A percentile compares a stretch with the other conserved stretches of the same genome.
These are phyloP conservation scores for Trichonephila clavipes DNA, from an alignment of 1,140 invertebrate genomes.

Conservation along the genomic window DNA sequence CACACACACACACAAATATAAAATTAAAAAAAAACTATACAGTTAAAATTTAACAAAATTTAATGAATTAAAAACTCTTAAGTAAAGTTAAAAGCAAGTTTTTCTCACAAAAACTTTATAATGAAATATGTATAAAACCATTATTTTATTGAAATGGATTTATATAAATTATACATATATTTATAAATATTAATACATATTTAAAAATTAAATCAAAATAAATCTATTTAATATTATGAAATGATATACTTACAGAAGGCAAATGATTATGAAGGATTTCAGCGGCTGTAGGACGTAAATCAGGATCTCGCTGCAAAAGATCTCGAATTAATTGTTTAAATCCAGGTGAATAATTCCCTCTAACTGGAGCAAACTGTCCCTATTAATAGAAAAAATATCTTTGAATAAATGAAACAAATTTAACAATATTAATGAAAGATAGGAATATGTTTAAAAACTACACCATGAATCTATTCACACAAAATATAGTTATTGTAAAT, in stretches of 20 bases:
- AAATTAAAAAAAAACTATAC: neutral
- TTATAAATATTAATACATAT: too few relatives aligned
- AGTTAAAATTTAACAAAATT: neutral
- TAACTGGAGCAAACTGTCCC: constrained; percentile 84
- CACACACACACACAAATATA: too few relatives aligned
- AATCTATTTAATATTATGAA: neutral
- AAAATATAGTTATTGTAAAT: neutral
- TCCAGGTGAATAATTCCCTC: constrained; percentile 85
- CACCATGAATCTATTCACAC: too few relatives aligned
- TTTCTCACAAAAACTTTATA: too few relatives aligned
- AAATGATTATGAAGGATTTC: constrained; percentile 84
- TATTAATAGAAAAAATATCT: constrained; percentile 77
- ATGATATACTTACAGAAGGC: constrained; percentile 81
- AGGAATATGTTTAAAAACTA: neutral
- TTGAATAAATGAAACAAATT: neutral
- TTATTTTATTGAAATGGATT: too few relatives aligned
- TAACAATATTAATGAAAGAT: neutral
- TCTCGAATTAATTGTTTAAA: constrained; percentile 85
- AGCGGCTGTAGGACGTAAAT: constrained; percentile 85
- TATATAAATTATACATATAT: too few relatives aligned
- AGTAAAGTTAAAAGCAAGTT: neutral
- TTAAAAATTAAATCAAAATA: too few relatives aligned
- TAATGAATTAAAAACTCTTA: neutral
- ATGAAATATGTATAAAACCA: too few relatives aligned
- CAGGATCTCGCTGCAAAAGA: constrained; percentile 86